phyloP scores from a whole-genome alignment of 2,888 invertebrate genomes.

The Plagiodera versicolora region DNA sequence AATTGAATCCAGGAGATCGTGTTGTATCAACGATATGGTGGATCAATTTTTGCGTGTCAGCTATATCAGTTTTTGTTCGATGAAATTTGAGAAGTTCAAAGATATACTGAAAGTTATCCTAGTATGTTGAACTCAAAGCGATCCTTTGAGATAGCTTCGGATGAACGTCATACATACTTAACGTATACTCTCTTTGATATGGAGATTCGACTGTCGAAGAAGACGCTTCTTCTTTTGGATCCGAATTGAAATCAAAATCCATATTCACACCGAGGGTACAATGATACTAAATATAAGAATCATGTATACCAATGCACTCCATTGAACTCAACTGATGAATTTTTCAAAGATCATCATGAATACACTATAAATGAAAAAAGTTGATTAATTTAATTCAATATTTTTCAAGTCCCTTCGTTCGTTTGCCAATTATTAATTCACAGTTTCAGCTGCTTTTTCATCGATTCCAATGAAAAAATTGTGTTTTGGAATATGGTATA shows the following conservation, averaged over 20 bases:
- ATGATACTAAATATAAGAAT: too few species aligned
- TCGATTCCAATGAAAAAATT: too few species aligned
- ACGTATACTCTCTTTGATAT: not conserved
- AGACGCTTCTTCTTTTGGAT: not conserved
- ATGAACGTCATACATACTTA: not conserved
- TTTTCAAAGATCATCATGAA: too few species aligned
- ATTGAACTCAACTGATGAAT: too few species aligned
- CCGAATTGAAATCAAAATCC: not conserved
- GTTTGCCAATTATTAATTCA: too few species aligned
- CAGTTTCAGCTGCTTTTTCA: too few species aligned
- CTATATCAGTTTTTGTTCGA: not conserved
- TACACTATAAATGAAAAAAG: too few species aligned
- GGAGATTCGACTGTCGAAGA: not conserved
- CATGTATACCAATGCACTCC: too few species aligned
- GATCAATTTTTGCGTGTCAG: not conserved
- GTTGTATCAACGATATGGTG: not conserved
- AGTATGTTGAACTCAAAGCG: not conserved
- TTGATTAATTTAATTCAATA: too few species aligned
- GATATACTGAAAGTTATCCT: not conserved
- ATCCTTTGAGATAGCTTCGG: not conserved
- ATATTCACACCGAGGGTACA: too few species aligned
- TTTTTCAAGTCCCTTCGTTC: too few species aligned
- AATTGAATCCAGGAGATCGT: not conserved
- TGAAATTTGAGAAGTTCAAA: not conserved
- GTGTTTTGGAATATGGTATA: too few species aligned